Evolutionary conservation across 2,888 invertebrate species (phyloP), one percentile per base, ranked within the genome.

Genomic region (Drosophila prolongata): DNA sequence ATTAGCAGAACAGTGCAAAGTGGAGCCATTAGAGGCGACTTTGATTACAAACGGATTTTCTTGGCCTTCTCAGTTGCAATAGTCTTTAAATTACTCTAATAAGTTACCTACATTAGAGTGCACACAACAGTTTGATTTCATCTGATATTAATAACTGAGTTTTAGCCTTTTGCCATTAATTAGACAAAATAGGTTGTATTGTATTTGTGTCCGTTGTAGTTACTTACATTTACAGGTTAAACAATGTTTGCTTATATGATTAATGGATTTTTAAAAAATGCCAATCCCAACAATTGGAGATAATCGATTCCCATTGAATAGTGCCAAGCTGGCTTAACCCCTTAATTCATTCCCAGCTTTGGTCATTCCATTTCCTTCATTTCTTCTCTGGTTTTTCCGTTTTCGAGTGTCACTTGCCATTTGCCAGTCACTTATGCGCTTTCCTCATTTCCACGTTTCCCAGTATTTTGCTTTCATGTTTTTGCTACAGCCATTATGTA

Each of bases 341-440:
- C 24, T 10, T 9, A 43, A 9, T 3, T 6, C 47, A 14, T 38
- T 10, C 1, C 3, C 10, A 11, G 11, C 38, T 19, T 9, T 11
- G 34, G 34, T 10, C 43, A 58, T 14, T 52, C 43, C 19, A 53
- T 47, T 47, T 58, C 6, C 58, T 9, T 10, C 10, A 40, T 35
- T 38, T 40, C 38, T 46, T 14, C 16, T 24, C 13, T 35, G 24
- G 27, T 10, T 47, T 66, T 66, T 37, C 30, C 55, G 14, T 35
- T 66, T 66, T 47, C 37, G 34, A 68, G 67, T 58, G 58, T 24
- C 58, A 52, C 50, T 68, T 52, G 67, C 68, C 67, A 59, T 52
- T 68, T 68, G 68, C 44, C 52, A 58, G 50, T 68, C 68, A 52
- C 68, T 68, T 68, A n/a, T 50, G 46, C 14, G 24, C 30, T 46